phyloP scores from a whole-genome alignment of 2,113 vertebrate genomes.

The Stictonetta naevosa region DNA sequence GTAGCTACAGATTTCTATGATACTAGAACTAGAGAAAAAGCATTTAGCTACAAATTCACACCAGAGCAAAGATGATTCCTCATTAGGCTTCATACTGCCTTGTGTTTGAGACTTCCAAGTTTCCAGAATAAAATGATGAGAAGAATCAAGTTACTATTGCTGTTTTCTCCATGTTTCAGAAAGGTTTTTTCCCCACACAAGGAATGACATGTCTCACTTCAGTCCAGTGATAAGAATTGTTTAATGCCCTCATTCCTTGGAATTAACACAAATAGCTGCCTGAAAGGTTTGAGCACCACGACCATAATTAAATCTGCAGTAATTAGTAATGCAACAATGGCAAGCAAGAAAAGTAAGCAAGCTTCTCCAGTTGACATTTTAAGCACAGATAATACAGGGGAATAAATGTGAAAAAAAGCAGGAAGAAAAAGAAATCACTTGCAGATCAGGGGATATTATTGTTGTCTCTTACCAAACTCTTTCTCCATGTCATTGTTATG shows the following conservation, averaged over 20 bases:
- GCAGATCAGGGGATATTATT: background rate
- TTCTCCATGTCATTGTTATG: background rate
- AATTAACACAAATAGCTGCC: slow-evolving; percentile 40
- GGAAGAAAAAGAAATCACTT: background rate
- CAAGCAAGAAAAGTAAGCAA: slow-evolving; percentile 6
- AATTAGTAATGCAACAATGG: slow-evolving; percentile 22
- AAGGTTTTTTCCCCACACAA: background rate
- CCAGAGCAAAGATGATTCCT: background rate
- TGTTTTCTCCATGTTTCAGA: background rate
- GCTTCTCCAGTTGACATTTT: slow-evolving; percentile 15
- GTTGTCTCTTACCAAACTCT: background rate
- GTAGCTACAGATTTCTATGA: background rate
- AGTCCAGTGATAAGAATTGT: background rate
- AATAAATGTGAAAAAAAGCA: background rate
- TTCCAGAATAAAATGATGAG: background rate
- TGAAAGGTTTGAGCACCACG: slow-evolving; percentile 10
- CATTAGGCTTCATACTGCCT: background rate
- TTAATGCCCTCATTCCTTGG: slow-evolving; percentile 7
- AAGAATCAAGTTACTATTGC: background rate
- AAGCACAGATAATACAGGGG: background rate
- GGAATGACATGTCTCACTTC: background rate
- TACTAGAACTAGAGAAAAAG: background rate
- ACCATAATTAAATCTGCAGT: slow-evolving; percentile 53
- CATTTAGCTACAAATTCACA: background rate
- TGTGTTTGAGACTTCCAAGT: background rate